Evolutionary conservation across 2,113 vertebrate species (phyloP), one percentile per base, ranked within the genome.

Genomic region (Patagioenas fasciata): DNA sequence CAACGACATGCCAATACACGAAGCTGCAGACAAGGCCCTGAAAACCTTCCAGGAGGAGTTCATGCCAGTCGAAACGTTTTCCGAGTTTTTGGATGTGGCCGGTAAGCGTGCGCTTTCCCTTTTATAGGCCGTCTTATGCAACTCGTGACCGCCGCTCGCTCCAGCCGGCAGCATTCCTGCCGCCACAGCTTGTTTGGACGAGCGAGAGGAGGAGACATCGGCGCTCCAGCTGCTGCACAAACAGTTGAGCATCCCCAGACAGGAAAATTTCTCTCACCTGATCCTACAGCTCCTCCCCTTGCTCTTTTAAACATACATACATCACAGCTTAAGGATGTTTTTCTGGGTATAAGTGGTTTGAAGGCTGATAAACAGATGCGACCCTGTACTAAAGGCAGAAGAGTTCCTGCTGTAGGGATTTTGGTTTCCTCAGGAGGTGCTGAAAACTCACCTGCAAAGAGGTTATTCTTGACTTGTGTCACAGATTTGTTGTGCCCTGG

Each of bases 31-130:
- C 98, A 98, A 98, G 77, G 99, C 99, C 92, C 98, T 99, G 95
- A 98, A 99, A 96, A 98, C 99, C 95, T 99, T 99, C 98, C 99
- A 99, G 98, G 99, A 99, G 95, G 99, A 99, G 94, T 99, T 99
- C 97, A 99, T 99, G 99, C 99, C 99, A 0, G 99, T 99, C 6
- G 99, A 99, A 97, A 99, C 99, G 64, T 98, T 99, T 97, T 98
- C 99, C 0, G 99, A 99, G 97, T 99, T 99, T 96, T 95, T 99
- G 84, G 99, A 99, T 54, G 99, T 98, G 85, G 99, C 99, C 93
- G 99, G 99, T 99, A 72, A 98, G 99, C 98, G 79, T 71, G 53
- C 4, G 11, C 89, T 81, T 95, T 65, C 13, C 93, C 91, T 93
- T 84, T 85, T 85, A 80, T 88, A 95, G 90, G 65, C 93, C 66